Percentiles rank a stretch among this genome's conserved stretches.
These are phyloP conservation scores for Mermis nigrescens DNA, from an alignment of 2,888 invertebrate genomes.

Conservation along the genomic window DNA sequence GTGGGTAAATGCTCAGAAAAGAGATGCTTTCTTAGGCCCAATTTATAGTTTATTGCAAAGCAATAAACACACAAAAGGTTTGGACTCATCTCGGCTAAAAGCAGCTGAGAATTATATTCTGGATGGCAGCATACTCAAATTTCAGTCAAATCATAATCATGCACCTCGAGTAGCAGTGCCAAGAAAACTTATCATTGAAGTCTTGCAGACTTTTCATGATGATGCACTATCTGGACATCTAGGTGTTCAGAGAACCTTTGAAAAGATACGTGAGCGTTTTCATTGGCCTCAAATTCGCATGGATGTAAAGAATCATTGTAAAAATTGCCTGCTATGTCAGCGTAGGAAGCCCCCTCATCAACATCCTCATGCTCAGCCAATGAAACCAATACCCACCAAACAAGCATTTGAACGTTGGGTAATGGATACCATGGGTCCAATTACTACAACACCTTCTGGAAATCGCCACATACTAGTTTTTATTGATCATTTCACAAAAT, in stretches of 20 bases:
- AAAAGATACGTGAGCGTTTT: not conserved
- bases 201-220: not conserved
- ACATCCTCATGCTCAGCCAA: constrained; percentile 1
- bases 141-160: too few relatives aligned
- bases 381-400: constrained; percentile 12
- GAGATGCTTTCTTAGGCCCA: not conserved
- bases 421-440: constrained; percentile 19
- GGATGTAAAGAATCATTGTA: too few relatives aligned
- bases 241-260: not conserved
- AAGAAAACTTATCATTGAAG: not conserved
- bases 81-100: too few relatives aligned
- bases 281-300: not conserved
- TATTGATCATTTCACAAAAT: too few relatives aligned
- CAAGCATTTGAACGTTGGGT: constrained; percentile 17
- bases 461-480: constrained; percentile 19
- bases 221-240: not conserved
- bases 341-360: too few relatives aligned
- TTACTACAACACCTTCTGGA: constrained; percentile 12
- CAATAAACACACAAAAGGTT: too few relatives aligned
- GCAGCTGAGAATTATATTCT: too few relatives aligned
- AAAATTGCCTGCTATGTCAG: not conserved
- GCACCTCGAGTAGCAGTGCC: too few relatives aligned
- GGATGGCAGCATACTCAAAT: not conserved
- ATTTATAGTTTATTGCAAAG: too few relatives aligned
- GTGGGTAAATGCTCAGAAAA: not conserved